Conservation (phyloP, 2,888 invertebrate species). For the Xylota segnis region DNA sequence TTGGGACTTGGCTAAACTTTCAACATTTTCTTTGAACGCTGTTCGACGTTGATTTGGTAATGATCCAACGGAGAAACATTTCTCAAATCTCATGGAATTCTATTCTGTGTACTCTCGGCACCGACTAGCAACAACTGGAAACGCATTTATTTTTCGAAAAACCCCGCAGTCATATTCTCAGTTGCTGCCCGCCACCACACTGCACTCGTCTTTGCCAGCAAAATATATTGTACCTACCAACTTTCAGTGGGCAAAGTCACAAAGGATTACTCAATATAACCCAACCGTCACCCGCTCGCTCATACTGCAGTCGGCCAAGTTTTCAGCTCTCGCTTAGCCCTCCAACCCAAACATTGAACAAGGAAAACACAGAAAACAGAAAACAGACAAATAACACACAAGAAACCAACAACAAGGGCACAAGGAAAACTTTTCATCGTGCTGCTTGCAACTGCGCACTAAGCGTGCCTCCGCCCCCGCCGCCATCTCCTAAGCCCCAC, state of each 20-base stretch:
- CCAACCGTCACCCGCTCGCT: slow-evolving; percentile 21
- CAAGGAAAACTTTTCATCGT: slow-evolving; percentile 31
- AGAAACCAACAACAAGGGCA: slow-evolving; percentile 13
- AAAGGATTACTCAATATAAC: slow-evolving; percentile 40
- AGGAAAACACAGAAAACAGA: slow-evolving; percentile 24
- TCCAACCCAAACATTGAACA: slow-evolving; percentile 32
- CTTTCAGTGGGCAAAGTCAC: slow-evolving; percentile 28
- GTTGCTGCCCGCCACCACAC: neutral
- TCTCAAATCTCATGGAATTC: neutral
- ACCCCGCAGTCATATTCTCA: neutral
- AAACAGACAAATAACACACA: slow-evolving; percentile 28
- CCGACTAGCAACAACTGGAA: too few relatives aligned
- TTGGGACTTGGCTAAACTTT: too few relatives aligned
- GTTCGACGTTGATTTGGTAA: too few relatives aligned
- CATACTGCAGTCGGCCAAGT: slow-evolving; percentile 54
- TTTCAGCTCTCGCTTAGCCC: slow-evolving; percentile 26
- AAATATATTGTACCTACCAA: slow-evolving; percentile 38
- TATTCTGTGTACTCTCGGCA: neutral
- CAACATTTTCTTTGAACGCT: too few relatives aligned
- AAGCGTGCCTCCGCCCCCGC: too few relatives aligned
- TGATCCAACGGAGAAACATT: too few relatives aligned
- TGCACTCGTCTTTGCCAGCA: neutral
- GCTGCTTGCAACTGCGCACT: slow-evolving; percentile 63
- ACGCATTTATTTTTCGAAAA: neutral
- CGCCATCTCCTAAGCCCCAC: neutral